Conservation (phyloP, 2,113 vertebrate genomes). For the Podarcis muralis region DNA sequence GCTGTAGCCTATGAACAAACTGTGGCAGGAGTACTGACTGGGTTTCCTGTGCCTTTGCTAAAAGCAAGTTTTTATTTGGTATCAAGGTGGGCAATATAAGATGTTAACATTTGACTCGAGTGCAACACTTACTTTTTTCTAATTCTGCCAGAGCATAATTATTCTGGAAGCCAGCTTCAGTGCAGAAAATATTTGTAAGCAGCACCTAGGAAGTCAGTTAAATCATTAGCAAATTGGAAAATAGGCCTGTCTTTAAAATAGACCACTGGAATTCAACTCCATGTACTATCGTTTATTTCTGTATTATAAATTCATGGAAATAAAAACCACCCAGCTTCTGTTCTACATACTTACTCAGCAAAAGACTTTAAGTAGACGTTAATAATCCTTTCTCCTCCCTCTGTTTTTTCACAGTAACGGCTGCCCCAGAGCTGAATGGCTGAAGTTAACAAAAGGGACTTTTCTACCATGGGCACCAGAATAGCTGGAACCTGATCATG, state of each 20-base stretch:
- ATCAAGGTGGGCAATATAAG: fast-evolving
- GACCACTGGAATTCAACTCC: background rate
- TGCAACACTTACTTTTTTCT: slow-evolving; percentile 82
- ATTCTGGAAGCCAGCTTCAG: slow-evolving; percentile 86
- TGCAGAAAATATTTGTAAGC: slow-evolving; percentile 88
- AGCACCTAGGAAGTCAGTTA: slow-evolving; percentile 78
- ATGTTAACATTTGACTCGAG: background rate
- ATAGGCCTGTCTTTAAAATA: background rate
- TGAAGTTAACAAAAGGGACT: background rate
- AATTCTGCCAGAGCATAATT: slow-evolving; percentile 85
- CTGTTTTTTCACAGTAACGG: background rate
- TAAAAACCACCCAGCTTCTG: background rate
- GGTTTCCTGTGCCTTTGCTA: background rate
- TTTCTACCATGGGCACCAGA: background rate
- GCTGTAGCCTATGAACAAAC: background rate
- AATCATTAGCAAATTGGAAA: background rate
- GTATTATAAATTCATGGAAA: background rate
- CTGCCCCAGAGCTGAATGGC: background rate
- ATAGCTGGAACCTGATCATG: background rate
- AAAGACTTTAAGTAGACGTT: background rate
- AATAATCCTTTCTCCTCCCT: background rate
- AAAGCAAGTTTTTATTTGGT: background rate
- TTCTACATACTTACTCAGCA: background rate
- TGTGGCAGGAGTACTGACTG: background rate
- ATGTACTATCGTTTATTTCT: background rate